phyloP scores from a whole-genome alignment of 1,140 invertebrate species.

The Neomicropteryx cornuta region DNA sequence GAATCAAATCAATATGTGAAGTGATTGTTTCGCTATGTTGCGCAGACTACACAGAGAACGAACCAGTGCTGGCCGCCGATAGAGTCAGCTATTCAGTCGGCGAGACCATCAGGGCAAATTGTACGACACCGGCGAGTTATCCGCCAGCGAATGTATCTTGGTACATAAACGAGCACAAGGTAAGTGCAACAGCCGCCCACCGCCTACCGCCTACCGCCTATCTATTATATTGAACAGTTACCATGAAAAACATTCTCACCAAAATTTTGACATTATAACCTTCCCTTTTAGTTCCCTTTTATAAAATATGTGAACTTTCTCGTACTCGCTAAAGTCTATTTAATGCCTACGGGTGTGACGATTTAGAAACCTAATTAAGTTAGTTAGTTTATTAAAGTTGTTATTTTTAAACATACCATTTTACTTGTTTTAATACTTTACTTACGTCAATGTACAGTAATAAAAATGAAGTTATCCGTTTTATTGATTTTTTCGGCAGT shows the following conservation, averaged over 20 bases:
- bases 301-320: not conserved
- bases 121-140: conserved; percentile 52
- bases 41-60: too few species aligned
- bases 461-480: too few species aligned
- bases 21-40: too few species aligned
- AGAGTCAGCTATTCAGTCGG: conserved; percentile 52
- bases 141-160: conserved; percentile 59
- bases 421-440: too few species aligned
- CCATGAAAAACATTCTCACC: conserved; percentile 1
- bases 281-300: not conserved
- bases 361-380: too few species aligned
- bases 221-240: conserved; percentile 2
- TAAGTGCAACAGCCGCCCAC: conserved; percentile 22
- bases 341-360: too few species aligned
- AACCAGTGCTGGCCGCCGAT: conserved; percentile 31
- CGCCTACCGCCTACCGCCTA: not conserved
- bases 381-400: too few species aligned
- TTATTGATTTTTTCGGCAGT: too few species aligned
- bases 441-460: too few species aligned
- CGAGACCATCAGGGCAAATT: conserved; percentile 55
- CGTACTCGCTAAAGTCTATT: too few species aligned
- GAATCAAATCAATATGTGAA: too few species aligned
- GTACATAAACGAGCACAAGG: conserved; percentile 56
- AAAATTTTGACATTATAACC: conserved; percentile 2
- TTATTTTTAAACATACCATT: too few species aligned